Evolutionary conservation across 2,113 vertebrate species (phyloP).

Genomic region (Tragulus kanchil): DNA sequence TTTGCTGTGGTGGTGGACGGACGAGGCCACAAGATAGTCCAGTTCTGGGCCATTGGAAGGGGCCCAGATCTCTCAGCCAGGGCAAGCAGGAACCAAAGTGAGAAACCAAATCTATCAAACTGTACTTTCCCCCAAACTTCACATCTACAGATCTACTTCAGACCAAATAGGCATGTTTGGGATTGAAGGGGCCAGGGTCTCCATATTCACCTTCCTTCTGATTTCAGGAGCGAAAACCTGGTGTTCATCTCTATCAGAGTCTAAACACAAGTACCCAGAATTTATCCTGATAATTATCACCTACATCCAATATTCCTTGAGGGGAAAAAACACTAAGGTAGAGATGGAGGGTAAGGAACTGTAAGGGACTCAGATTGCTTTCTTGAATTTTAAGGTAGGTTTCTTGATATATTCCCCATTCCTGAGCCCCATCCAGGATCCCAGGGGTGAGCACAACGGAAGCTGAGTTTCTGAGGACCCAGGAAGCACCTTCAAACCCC

Average conservation of each 20-base stretch:
- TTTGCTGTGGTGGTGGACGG: not conserved
- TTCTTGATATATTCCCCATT: not conserved
- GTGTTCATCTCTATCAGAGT: not conserved
- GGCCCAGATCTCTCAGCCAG: not conserved
- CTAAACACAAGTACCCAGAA: not conserved
- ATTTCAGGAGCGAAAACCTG: not conserved
- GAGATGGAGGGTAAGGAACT: too few species aligned
- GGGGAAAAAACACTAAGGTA: not conserved
- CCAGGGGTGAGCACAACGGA: not conserved
- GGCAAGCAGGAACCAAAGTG: not conserved
- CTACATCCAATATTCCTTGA: not conserved
- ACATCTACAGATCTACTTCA: not conserved
- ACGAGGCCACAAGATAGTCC: not conserved
- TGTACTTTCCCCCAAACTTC: not conserved
- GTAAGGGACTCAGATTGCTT: not conserved
- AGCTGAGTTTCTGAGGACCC: not conserved
- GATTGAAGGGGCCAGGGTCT: not conserved
- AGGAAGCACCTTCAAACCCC: not conserved
- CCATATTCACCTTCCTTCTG: not conserved
- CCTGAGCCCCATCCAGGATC: not conserved
- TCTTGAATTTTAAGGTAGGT: not conserved
- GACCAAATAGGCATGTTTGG: not conserved
- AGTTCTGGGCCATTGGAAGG: not conserved
- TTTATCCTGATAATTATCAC: not conserved
- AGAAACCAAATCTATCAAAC: not conserved